Evolutionary conservation across 2,888 invertebrate genomes (phyloP), one percentile per base, ranked within the genome.

Genomic region (Eupithecia tripunctaria): DNA sequence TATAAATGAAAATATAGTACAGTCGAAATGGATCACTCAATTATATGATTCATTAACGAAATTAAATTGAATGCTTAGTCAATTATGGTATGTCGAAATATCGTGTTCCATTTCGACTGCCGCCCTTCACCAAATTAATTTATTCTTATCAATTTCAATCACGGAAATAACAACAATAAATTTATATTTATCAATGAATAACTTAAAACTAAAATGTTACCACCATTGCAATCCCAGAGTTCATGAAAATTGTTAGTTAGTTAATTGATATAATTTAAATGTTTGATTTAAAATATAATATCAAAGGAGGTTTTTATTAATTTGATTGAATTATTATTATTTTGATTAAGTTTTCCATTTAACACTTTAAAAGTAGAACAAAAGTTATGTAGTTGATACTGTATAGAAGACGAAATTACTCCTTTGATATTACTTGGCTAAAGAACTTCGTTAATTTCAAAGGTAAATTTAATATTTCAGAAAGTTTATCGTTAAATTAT

Each of bases 401-500:
- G 21, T 14, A 64, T 10, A 25, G 36, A 38, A 21, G 25, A 64
- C 21, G 18, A 68, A 68, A 32, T n/a, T 63, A 80, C 79, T 85
- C 85, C 86, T 85, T 86, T 88, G 86, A 88, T 88, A 85, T 89
- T 87, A 86, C 89, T 85, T 78, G 79, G 85, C 85, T 87, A 87
- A 86, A 85, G 85, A 86, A 84, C 78, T 82, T 85, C 77, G 82
- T 85, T 86, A 86, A 82, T 83, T 84, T 82, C 71, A 74, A 83
- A 82, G 78, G 47, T 81, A 82, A 80, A 81, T 84, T 83, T 79
- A 80, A 79, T 84, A 82, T 85, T 81, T 83, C 79, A 82, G 84
- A 81, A 81, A 82, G 79, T 80, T 84, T 36, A 80, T 83, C 82
- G 67, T 72, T 71, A 72, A 84, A 81, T 82, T 80, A 82, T 76